Conservation (phyloP, 2,113 vertebrate genomes). For the Equus przewalskii region DNA sequence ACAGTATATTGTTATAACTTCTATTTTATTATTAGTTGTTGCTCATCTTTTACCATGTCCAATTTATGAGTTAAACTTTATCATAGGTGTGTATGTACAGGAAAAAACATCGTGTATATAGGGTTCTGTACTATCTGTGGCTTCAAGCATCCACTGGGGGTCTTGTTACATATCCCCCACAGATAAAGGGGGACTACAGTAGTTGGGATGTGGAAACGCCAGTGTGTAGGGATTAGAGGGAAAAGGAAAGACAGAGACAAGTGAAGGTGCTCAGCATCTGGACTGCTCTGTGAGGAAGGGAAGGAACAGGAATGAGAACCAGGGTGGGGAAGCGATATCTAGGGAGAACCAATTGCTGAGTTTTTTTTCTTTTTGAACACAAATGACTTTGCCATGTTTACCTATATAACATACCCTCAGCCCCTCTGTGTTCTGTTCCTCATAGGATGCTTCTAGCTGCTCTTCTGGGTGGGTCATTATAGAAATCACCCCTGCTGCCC, state of each 20-base stretch:
- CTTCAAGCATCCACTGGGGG: too few relatives aligned
- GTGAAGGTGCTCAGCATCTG: neutral
- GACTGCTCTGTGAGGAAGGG: neutral
- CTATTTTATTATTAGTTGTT: too few relatives aligned
- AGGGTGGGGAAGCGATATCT: fast-evolving
- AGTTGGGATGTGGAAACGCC: neutral
- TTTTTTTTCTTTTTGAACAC: neutral
- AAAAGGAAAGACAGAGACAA: neutral
- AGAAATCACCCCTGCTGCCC: neutral
- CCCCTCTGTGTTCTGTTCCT: neutral
- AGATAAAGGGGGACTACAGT: neutral
- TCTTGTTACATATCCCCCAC: too few relatives aligned
- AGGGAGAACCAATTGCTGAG: neutral
- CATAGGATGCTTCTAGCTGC: neutral
- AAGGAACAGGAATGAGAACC: neutral
- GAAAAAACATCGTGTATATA: too few relatives aligned
- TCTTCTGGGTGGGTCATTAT: neutral
- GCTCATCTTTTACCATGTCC: too few relatives aligned
- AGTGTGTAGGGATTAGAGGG: neutral
- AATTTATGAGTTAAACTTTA: too few relatives aligned
- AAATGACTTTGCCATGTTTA: neutral
- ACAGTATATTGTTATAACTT: too few relatives aligned
- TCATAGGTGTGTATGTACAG: too few relatives aligned
- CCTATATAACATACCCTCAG: neutral
- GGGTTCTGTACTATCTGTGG: too few relatives aligned